Evolutionary conservation across 2,888 invertebrate species (phyloP), one percentile per base, ranked within the genome.

Genomic region (Venustoraphidia nigricollis): DNA sequence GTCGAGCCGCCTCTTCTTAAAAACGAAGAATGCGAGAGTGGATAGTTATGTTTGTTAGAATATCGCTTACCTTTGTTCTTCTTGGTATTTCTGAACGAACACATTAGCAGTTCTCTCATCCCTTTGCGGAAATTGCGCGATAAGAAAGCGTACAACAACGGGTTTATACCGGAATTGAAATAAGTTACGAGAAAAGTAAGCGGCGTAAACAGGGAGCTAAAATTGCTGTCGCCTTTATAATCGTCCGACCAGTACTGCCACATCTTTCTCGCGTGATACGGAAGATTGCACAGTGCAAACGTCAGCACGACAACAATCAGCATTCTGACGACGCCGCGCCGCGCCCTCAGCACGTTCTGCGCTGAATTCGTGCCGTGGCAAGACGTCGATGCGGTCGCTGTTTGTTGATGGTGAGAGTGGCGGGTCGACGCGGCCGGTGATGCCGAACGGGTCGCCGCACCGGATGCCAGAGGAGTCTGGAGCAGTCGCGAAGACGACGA

Each of bases 91-190:
- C 63, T 57, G 17, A 59, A 54, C 13, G 70, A 69, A 60, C 85
- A 87, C 51, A 79, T 71, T 36, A 90, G 64, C 27, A 90, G 72
- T 64, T 92, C 91, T 52, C 79, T 73, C 81, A 92, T 88, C 14
- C 89, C 89, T 60, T 83, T 82, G 53, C 66, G 57, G 62, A 82
- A 82, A 57, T 79, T 76, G 39, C 74, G 70, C 3, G 80, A 81
- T 46, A 93, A 71, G 63, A 93, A 88, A 4, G 92, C 92, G 67
- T 93, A 94, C 9, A 94, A 73, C 46, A 93, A 70, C 0, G 93
- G 93, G 68, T 94, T 93, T 53, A 93, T 77, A 44, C 84, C 92
- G 13, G 90, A 91, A 71, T 93, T 92, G 66, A 87, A 80, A 65
- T 91, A 94, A 41, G 91, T 80, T 56, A 90, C 76, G 52, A 93